Conservation (phyloP, 1,140 invertebrate species). For the Zaprionus taronus region DNA sequence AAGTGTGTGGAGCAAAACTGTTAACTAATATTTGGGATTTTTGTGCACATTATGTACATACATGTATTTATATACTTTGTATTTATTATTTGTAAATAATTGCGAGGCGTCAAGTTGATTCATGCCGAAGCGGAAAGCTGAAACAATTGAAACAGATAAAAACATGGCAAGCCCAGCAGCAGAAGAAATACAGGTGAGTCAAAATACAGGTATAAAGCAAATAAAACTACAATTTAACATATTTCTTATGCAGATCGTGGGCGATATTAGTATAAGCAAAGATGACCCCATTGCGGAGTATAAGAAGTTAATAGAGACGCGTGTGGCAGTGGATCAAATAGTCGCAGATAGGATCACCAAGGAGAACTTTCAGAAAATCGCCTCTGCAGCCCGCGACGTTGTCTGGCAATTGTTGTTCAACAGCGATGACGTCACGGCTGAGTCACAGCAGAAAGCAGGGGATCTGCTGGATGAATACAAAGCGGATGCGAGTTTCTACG, state of each 20-base stretch:
- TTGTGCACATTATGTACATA: background rate
- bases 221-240: background rate
- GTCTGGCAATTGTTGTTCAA: conserved; percentile 67
- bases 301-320: conserved; percentile 45
- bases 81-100: background rate
- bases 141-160: conserved; percentile 13
- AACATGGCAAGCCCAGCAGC: conserved; percentile 44
- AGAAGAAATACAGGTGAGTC: conserved; percentile 30
- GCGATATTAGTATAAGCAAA: conserved; percentile 36
- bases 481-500: conserved; percentile 67
- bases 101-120: background rate
- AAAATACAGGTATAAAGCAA: background rate
- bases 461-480: conserved; percentile 64
- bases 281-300: conserved; percentile 57
- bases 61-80: no score
- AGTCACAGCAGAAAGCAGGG: conserved; percentile 56
- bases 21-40: background rate
- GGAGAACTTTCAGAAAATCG: conserved; percentile 56
- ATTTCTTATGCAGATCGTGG: conserved; percentile 1
- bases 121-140: conserved; percentile 62
- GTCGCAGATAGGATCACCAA: conserved; percentile 61
- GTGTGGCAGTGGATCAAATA: conserved; percentile 58
- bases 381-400: conserved; percentile 50
- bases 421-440: background rate
- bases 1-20: conserved; percentile 19